phyloP scores from a whole-genome alignment of 2,888 invertebrate genomes.

The Pandemis cinnamomeana region DNA sequence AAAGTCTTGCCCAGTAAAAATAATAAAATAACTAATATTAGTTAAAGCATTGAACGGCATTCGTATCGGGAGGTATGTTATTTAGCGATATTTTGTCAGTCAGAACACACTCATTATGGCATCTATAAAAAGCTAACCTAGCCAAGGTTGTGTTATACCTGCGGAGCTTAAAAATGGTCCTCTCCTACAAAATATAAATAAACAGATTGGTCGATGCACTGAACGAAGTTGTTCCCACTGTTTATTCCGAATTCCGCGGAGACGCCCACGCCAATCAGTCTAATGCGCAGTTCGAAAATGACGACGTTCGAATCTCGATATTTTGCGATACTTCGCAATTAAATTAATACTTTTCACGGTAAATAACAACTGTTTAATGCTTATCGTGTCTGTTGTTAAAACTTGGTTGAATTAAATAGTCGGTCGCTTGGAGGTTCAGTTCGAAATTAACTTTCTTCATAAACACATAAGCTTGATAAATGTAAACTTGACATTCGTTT shows the following conservation, averaged over 20 bases:
- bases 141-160: too few species aligned
- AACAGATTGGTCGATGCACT: neutral
- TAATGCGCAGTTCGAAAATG: slow-evolving; percentile 12
- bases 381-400: neutral
- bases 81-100: too few species aligned
- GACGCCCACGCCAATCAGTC: slow-evolving; percentile 8
- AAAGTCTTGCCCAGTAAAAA: too few species aligned
- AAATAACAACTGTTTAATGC: neutral
- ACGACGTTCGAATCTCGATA: neutral
- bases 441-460: too few species aligned
- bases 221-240: neutral
- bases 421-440: too few species aligned
- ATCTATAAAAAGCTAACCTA: too few species aligned
- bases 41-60: too few species aligned
- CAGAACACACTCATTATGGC: too few species aligned
- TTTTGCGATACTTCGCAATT: neutral
- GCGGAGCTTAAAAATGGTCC: neutral
- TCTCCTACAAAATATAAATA: neutral
- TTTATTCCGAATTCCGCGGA: neutral
- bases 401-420: neutral
- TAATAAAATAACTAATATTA: too few species aligned
- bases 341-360: neutral
- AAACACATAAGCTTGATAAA: too few species aligned
- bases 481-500: too few species aligned
- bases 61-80: too few species aligned